Evolutionary conservation across 2,888 invertebrate genomes (phyloP).

Genomic region (Disparrhopalites patrizii): DNA sequence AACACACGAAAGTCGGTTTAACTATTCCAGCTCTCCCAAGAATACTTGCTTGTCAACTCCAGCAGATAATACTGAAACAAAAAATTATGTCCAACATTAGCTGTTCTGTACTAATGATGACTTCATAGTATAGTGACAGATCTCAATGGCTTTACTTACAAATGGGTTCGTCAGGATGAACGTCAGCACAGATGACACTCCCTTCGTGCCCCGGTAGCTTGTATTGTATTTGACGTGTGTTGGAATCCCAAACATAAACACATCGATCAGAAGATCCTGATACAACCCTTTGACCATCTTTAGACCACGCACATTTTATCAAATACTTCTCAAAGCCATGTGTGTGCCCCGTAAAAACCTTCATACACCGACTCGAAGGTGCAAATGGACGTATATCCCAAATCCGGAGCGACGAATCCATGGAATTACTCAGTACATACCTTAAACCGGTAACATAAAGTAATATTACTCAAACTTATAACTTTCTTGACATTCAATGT

Average conservation of each 20-base stretch:
- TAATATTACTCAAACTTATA: too few species aligned
- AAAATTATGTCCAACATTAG: slow-evolving; percentile 39
- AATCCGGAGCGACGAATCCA: slow-evolving; percentile 92
- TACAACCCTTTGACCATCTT: slow-evolving; percentile 83
- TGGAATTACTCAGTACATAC: slow-evolving; percentile 81
- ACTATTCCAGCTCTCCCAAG: slow-evolving; percentile 78
- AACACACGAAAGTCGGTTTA: too few species aligned
- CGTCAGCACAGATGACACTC: slow-evolving; percentile 91
- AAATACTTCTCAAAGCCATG: slow-evolving; percentile 63
- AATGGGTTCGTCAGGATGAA: slow-evolving; percentile 90
- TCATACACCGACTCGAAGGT: slow-evolving; percentile 86
- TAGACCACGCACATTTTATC: slow-evolving; percentile 86
- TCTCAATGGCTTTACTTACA: slow-evolving; percentile 54
- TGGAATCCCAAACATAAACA: slow-evolving; percentile 97
- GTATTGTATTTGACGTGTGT: slow-evolving; percentile 83
- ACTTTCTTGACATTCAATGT: slow-evolving; percentile 14
- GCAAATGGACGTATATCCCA: slow-evolving; percentile 98
- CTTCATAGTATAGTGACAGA: not conserved
- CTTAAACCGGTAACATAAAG: too few species aligned
- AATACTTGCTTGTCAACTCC: slow-evolving; percentile 95
- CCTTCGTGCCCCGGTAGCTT: slow-evolving; percentile 98
- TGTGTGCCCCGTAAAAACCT: slow-evolving; percentile 56
- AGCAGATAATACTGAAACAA: slow-evolving; percentile 71
- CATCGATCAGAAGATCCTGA: slow-evolving; percentile 93
- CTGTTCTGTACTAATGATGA: not conserved